Evolutionary conservation across 2,113 vertebrate species (phyloP), one percentile per base, ranked within the genome.

Genomic region (Aleadryas rufinucha): DNA sequence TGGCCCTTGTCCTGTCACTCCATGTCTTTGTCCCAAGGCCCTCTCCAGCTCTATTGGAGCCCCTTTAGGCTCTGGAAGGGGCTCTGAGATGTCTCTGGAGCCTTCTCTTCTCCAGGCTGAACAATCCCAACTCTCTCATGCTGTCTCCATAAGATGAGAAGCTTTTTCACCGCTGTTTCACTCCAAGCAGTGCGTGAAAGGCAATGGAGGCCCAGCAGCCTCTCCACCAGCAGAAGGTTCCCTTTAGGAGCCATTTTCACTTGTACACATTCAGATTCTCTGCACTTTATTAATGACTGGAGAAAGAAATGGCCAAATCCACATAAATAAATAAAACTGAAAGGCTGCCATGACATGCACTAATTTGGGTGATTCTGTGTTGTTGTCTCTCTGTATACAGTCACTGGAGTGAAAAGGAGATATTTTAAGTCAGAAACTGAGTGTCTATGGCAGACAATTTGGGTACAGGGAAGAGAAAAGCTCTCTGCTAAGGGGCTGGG

Each of bases 311-410:
- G 49, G 57, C 44, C 84, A 84, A 80, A 71, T 31, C 19, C 72
- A 54, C 53, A 64, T 91, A 91, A 97, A 94, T 84, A 95, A 93
- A 93, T 87, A 71, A 93, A 93, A 75, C 56, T 3, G 59, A 33
- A 24, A 0, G 8, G 21, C 65, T 91, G 60, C 47, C 61, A 41
- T 20, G 76, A 68, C 0, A 2, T 22, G 41, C 49, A n/a, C 35
- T 68, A 27, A 60, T 82, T 37, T 65, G 53, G 74, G 45, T 22
- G 44, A 16, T 60, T 91, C 47, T 87, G n/a, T 42, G 57, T 15
- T 69, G 10, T 30, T 85, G 69, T 75, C 23, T 81, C 35, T 79
- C 74, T 87, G 20, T 37, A 17, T 41, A 17, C 20, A 60, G 37
- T 12, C 93, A 91, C 61, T 87, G 81, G 42, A 76, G 81, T 57